Evolutionary conservation across 2,113 vertebrate genomes (phyloP), one percentile per base, ranked within the genome.

Genomic region (Elgaria multicarinata): DNA sequence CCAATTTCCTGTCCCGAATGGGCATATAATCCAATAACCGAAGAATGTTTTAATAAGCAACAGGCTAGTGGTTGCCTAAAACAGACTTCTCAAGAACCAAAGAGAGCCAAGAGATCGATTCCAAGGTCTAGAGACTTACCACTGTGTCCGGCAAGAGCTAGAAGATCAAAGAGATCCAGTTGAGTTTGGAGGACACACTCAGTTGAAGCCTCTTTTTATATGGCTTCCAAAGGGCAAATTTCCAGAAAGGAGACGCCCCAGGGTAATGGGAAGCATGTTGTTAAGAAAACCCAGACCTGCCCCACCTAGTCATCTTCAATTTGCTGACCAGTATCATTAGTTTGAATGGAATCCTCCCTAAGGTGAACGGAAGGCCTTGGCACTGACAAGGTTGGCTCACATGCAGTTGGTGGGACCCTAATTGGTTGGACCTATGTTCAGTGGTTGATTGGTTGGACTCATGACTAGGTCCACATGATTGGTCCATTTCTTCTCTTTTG

Each of bases 261-360:
- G 72, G 46, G 74, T 9, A 66, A 46, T 33, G 9, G 72, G 72
- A 66, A 75, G 58, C 31, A 28, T 26, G 24, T 89, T 12, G 81
- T 77, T 89, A 69, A 36, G 44, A 55, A 62, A 55, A 31, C n/a
- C 74, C n/a, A 31, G 42, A 53, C 7, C 58, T 67, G 26, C 75
- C 36, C 72, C 81, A 84, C 88, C 88, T 77, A 84, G n/a, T 84
- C n/a, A 39, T 77, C 58, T 76, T 20, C 24, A 77, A 67, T 66
- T 36, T 53, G 42, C 42, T 83, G 74, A 77, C 74, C 7, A 26
- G 3, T 62, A 62, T 78, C 72, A 78, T 89, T 77, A 89, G 33
- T 53, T 77, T 33, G 55, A 22, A 75, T 83, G 53, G 87, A 75
- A 75, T 83, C 24, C n/a, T n/a, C 44, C 39, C 75, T 87, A 67